A percentile compares a stretch with the other conserved stretches of the same genome.
Conservation (phyloP, 2,888 invertebrate species). For the Thalpophila matura region DNA sequence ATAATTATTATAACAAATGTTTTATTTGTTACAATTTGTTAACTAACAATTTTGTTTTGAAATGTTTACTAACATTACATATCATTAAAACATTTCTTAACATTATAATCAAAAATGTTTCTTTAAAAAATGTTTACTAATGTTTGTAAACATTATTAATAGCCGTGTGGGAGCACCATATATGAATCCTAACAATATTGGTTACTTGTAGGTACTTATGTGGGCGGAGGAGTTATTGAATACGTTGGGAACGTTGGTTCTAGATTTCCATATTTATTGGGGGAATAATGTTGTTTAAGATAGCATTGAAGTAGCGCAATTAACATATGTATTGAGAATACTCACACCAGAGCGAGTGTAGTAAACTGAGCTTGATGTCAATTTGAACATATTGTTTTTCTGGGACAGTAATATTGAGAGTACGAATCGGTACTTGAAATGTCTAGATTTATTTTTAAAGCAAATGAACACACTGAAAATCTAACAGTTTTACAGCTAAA, state of each 20-base stretch:
- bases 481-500: too few species aligned
- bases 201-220: conserved; percentile 1
- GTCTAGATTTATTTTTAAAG: not conserved
- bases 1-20: too few species aligned
- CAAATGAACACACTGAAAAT: not conserved
- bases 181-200: conserved; percentile 73
- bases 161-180: too few species aligned
- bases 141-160: too few species aligned
- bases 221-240: conserved; percentile 32
- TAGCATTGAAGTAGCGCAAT: conserved; percentile 1
- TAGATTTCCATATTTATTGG: conserved; percentile 35
- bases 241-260: conserved; percentile 23
- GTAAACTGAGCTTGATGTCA: not conserved
- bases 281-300: conserved; percentile 12
- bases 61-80: too few species aligned
- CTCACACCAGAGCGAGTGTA: not conserved
- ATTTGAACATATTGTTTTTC: not conserved
- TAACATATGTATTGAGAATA: conserved; percentile 9
- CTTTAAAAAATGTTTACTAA: too few species aligned
- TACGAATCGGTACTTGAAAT: too few species aligned
- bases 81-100: too few species aligned
- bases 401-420: not conserved
- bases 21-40: too few species aligned
- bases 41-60: too few species aligned
- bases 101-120: too few species aligned